Evolutionary conservation across 2,888 invertebrate genomes (phyloP).

Genomic region (Rapana venosa): DNA sequence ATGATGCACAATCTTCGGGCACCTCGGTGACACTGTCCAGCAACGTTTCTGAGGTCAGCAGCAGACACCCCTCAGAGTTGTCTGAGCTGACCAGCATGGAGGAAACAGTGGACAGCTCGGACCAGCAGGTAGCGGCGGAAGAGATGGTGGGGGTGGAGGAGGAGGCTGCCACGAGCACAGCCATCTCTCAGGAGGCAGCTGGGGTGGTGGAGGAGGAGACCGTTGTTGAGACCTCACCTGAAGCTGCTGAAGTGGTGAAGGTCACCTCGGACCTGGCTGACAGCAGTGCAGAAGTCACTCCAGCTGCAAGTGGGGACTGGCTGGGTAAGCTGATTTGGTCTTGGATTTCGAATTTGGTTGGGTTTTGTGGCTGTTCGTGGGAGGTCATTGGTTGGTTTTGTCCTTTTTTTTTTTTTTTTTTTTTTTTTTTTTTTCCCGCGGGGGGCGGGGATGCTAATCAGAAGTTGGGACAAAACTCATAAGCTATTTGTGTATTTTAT

Average conservation of each 20-base stretch:
- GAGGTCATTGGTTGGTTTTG: no score
- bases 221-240: slow-evolving; percentile 11
- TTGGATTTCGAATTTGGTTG: no score
- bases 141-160: slow-evolving; percentile 33
- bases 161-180: not conserved
- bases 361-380: no score
- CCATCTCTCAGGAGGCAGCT: slow-evolving; percentile 6
- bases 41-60: not conserved
- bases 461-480: not conserved
- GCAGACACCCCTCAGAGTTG: not conserved
- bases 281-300: slow-evolving; percentile 7
- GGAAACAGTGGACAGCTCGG: slow-evolving; percentile 29
- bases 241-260: slow-evolving; percentile 9
- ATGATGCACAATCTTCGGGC: not conserved
- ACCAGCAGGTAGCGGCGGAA: slow-evolving; percentile 35
- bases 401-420: not conserved
- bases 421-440: not conserved
- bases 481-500: not conserved
- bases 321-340: not conserved
- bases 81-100: not conserved
- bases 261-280: not conserved
- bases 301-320: slow-evolving; percentile 28
- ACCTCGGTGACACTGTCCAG: not conserved
- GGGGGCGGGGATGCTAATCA: not conserved
- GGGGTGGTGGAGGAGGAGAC: slow-evolving; percentile 17